Evolutionary conservation across 2,888 invertebrate genomes (phyloP).

Genomic region (Drosophila neutralis): DNA sequence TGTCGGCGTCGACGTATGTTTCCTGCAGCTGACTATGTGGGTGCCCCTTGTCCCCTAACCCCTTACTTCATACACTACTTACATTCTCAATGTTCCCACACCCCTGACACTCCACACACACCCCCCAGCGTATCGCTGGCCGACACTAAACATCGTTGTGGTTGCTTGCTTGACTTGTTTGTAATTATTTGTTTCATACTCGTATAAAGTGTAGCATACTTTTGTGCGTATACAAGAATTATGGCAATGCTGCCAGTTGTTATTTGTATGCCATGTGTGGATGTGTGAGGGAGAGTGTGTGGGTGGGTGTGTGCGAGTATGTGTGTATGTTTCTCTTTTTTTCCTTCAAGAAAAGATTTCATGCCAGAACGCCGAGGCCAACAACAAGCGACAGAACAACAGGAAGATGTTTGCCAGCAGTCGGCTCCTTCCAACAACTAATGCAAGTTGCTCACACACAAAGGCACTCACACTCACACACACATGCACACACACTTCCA

Average conservation of each 20-base stretch:
- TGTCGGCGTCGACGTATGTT: slow-evolving; percentile 61
- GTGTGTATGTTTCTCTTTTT: slow-evolving; percentile 47
- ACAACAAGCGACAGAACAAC: slow-evolving; percentile 60
- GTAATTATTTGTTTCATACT: slow-evolving; percentile 75
- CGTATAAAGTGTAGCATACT: slow-evolving; percentile 71
- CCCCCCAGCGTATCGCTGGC: neutral
- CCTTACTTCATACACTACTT: neutral
- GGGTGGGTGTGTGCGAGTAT: slow-evolving; percentile 10
- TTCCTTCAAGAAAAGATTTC: slow-evolving; percentile 66
- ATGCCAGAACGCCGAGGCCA: slow-evolving; percentile 69
- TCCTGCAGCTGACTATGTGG: slow-evolving; percentile 42
- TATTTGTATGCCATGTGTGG: slow-evolving; percentile 48
- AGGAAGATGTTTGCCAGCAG: slow-evolving; percentile 67
- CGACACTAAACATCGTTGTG: slow-evolving; percentile 38
- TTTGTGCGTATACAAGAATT: slow-evolving; percentile 74
- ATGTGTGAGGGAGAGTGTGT: slow-evolving; percentile 10
- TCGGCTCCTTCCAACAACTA: slow-evolving; percentile 53
- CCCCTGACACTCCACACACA: too few species aligned
- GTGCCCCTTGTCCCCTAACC: neutral
- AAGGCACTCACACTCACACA: slow-evolving; percentile 14
- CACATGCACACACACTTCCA: slow-evolving; percentile 5
- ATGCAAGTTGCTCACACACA: slow-evolving; percentile 47
- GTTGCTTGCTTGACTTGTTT: slow-evolving; percentile 73
- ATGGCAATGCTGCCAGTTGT: slow-evolving; percentile 70
- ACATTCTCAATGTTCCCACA: neutral